phyloP scores from a whole-genome alignment of 2,888 invertebrate genomes.

The Drosophila barbarae region DNA sequence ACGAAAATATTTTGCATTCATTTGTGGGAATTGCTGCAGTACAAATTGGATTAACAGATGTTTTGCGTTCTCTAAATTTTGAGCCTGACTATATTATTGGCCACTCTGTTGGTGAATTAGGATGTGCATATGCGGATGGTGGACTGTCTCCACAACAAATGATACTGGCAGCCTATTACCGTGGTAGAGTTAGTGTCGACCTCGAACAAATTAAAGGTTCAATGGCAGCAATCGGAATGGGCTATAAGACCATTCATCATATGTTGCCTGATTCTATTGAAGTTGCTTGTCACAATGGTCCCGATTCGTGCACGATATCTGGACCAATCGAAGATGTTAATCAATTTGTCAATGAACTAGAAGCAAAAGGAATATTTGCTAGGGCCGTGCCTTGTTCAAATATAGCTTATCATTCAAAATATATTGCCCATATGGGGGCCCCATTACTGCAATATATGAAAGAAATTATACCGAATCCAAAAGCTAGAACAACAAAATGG shows the following conservation, averaged over 20 bases:
- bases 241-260: constrained; percentile 81
- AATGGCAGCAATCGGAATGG: constrained; percentile 92
- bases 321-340: constrained; percentile 87
- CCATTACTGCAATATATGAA: constrained; percentile 84
- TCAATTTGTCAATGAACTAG: constrained; percentile 84
- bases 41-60: constrained; percentile 84
- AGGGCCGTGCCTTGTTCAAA: constrained; percentile 91
- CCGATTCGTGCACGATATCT: constrained; percentile 93
- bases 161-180: constrained; percentile 90
- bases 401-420: constrained; percentile 93
- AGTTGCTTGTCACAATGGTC: constrained; percentile 92
- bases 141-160: constrained; percentile 93
- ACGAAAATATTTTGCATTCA: constrained; percentile 84
- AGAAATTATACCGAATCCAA: constrained; percentile 84
- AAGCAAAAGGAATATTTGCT: constrained; percentile 88
- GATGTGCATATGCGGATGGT: constrained; percentile 97
- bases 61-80: constrained; percentile 83
- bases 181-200: constrained; percentile 88
- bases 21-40: constrained; percentile 88
- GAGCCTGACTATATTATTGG: constrained; percentile 89
- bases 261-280: constrained; percentile 88
- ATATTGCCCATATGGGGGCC: constrained; percentile 86
- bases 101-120: constrained; percentile 96
- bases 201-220: constrained; percentile 86
- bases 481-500: constrained; percentile 88